These are phyloP conservation scores for Sus cebifrons DNA, from an alignment of 2,797 vertebrate genomes.

Conservation along the genomic window DNA sequence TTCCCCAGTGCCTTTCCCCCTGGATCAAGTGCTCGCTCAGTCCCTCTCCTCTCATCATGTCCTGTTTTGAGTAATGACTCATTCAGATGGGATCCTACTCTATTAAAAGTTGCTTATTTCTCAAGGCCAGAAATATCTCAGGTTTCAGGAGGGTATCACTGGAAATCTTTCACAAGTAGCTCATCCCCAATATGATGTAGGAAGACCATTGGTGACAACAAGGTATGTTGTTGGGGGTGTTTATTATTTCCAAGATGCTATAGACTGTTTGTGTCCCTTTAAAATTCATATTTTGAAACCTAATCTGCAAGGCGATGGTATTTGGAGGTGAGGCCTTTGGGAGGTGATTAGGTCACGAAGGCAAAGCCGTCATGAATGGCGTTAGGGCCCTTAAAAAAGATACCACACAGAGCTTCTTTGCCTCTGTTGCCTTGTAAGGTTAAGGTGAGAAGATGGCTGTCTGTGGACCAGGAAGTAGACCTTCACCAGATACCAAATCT, in stretches of 20 bases:
- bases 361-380: background rate
- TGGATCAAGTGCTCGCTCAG: background rate
- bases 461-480: background rate
- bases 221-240: background rate
- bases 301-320: background rate
- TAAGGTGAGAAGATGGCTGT: background rate
- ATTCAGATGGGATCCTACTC: background rate
- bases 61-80: background rate
- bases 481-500: background rate
- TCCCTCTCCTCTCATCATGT: background rate
- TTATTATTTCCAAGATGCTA: background rate
- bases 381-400: background rate
- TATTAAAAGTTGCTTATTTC: background rate
- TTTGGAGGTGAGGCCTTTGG: background rate
- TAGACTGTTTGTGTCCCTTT: background rate
- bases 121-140: background rate
- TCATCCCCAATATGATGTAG: background rate
- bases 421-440: background rate
- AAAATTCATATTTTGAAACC: background rate
- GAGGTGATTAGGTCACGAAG: background rate
- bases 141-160: slow-evolving; percentile 16
- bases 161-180: background rate
- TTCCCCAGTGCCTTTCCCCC: background rate
- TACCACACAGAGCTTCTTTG: background rate
- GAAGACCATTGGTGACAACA: background rate